Percentiles rank a stretch among this genome's conserved stretches.
Conservation (phyloP, 1,140 invertebrate species). For the Pogonomyrmex barbatus region DNA sequence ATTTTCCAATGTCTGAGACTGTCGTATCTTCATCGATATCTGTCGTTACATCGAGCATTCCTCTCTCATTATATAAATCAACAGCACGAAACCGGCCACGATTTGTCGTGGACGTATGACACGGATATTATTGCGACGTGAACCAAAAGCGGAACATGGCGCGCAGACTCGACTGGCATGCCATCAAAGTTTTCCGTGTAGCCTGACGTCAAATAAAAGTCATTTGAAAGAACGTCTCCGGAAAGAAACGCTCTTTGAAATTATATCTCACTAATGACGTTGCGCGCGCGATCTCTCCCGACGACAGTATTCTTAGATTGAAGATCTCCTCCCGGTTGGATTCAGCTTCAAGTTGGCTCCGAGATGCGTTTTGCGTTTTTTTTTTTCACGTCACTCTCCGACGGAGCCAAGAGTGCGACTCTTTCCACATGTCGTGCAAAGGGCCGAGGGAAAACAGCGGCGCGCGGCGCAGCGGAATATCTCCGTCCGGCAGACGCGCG, state of each 20-base stretch:
- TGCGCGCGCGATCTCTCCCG: conserved; percentile 3
- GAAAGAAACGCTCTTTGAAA: conserved; percentile 18
- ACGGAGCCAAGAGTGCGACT: background rate
- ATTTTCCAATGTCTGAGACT: background rate
- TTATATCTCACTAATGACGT: conserved; percentile 57
- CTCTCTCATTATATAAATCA: conserved; percentile 12
- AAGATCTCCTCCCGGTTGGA: conserved; percentile 38
- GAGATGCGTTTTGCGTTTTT: conserved; percentile 14
- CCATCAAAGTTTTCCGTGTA: conserved; percentile 52
- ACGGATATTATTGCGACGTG: conserved; percentile 28
- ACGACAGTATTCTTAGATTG: conserved; percentile 49
- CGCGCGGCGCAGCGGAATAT: conserved; percentile 3
- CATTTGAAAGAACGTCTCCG: conserved; percentile 24
- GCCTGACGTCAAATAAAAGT: conserved; percentile 54
- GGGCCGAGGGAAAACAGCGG: background rate
- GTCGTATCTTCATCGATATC: background rate
- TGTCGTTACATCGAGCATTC: background rate
- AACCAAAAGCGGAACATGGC: background rate
- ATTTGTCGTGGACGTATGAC: background rate
- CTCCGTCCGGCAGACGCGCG: conserved; percentile 14
- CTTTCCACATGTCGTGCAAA: conserved; percentile 23
- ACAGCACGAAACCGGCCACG: background rate
- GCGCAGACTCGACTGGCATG: background rate
- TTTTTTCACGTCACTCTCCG: conserved; percentile 18
- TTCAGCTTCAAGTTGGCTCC: conserved; percentile 32